Evolutionary conservation across 2,797 vertebrate species (phyloP).

Genomic region (Loris lydekkerianus): DNA sequence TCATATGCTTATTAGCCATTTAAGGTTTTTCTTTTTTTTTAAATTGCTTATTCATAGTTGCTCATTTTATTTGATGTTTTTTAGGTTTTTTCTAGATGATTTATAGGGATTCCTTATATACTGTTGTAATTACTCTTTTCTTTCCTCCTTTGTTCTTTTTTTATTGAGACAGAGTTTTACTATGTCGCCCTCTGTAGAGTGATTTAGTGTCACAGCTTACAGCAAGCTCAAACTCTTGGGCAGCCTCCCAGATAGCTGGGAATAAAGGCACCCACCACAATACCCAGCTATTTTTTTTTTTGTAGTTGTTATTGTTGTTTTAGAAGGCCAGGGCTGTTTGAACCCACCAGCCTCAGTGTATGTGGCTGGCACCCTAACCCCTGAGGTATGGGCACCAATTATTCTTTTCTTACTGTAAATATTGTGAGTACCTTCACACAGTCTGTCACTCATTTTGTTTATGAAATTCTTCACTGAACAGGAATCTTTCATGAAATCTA

Average conservation of each 20-base stretch:
- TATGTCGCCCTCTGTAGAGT: too few relatives aligned
- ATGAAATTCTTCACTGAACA: not conserved
- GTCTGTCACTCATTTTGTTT: not conserved
- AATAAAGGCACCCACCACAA: too few relatives aligned
- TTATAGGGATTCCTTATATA: not conserved
- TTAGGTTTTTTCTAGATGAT: not conserved
- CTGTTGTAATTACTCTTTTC: not conserved
- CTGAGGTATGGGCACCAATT: not conserved
- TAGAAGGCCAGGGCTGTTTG: too few relatives aligned
- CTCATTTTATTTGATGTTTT: not conserved
- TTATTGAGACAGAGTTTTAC: not conserved
- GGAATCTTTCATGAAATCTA: constrained; percentile 31
- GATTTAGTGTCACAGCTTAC: too few relatives aligned
- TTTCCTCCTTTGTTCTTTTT: not conserved
- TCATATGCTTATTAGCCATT: not conserved
- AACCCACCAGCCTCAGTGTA: too few relatives aligned
- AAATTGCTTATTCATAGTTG: constrained; percentile 12
- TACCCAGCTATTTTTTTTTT: too few relatives aligned
- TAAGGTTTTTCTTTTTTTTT: constrained; percentile 45
- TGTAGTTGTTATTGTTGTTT: too few relatives aligned
- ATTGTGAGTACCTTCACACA: not conserved
- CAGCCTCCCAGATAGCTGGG: too few relatives aligned
- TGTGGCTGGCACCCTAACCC: too few relatives aligned
- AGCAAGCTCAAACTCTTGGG: too few relatives aligned
- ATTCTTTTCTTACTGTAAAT: not conserved